Evolutionary conservation across 2,797 vertebrate species (phyloP).

Genomic region (Anableps anableps): DNA sequence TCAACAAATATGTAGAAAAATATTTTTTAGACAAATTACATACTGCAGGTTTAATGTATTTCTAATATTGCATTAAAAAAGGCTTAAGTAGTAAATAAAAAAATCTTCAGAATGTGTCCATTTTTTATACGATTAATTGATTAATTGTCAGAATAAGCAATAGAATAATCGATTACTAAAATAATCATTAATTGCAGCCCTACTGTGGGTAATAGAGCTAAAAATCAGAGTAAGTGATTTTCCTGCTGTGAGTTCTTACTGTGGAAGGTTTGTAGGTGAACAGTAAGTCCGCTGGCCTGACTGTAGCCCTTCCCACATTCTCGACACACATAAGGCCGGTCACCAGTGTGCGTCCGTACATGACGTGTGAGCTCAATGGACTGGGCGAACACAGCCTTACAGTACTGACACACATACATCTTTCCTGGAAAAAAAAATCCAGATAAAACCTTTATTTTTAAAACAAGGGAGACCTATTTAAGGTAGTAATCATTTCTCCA

Average conservation of each 20-base stretch:
- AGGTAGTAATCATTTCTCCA: neutral
- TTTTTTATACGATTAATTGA: neutral
- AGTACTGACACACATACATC: conserved; percentile 93
- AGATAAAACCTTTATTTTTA: too few species aligned
- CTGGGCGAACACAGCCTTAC: conserved; percentile 89
- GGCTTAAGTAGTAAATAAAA: neutral
- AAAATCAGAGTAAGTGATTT: neutral
- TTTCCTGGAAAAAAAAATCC: conserved; percentile 78
- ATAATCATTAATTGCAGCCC: neutral
- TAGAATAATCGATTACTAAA: neutral
- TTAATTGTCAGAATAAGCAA: too few species aligned
- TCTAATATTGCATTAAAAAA: neutral
- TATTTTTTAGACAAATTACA: too few species aligned
- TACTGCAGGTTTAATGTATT: too few species aligned
- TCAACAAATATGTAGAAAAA: too few species aligned
- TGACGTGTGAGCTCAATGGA: conserved; percentile 90
- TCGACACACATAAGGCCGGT: conserved; percentile 90
- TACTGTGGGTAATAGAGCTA: neutral
- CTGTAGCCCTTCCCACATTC: conserved; percentile 93
- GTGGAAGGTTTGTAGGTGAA: conserved; percentile 90
- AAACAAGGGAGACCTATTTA: neutral
- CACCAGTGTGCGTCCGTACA: conserved; percentile 89
- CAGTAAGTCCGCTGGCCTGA: conserved; percentile 90
- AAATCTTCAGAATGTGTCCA: neutral
- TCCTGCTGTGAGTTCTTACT: conserved; percentile 75